These are phyloP conservation scores for Gadopsis bispinosus DNA, from an alignment of 2,797 vertebrate species.

Conservation along the genomic window DNA sequence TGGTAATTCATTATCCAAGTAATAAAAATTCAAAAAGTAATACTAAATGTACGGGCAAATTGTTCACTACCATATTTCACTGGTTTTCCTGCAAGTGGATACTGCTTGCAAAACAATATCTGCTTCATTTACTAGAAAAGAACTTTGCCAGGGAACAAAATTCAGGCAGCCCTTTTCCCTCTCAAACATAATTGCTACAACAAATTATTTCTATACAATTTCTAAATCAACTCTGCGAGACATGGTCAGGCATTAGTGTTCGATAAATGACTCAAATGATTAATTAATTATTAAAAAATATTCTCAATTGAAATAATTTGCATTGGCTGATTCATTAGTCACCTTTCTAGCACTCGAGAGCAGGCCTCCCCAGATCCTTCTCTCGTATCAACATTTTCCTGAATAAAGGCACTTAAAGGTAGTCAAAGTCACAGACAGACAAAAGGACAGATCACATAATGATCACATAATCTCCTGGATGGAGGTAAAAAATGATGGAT, in stretches of 20 bases:
- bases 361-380: neutral
- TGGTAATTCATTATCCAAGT: neutral
- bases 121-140: neutral
- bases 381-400: neutral
- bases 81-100: neutral
- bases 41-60: no score
- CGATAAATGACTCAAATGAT: no score
- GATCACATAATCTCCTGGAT: no score
- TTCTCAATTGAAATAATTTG: neutral
- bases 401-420: neutral
- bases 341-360: neutral
- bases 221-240: neutral
- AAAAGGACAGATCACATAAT: no score
- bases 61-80: neutral
- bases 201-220: neutral
- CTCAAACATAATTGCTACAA: neutral
- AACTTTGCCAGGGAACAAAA: neutral
- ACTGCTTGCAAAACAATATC: neutral
- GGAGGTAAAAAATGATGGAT: constrained; percentile 29
- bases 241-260: no score
- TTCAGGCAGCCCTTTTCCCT: neutral
- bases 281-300: no score
- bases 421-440: no score
- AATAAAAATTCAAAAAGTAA: neutral
- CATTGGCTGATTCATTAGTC: neutral